These are phyloP conservation scores for Troglohyphantes excavatus DNA, from an alignment of 2,888 invertebrate genomes.

Conservation along the genomic window DNA sequence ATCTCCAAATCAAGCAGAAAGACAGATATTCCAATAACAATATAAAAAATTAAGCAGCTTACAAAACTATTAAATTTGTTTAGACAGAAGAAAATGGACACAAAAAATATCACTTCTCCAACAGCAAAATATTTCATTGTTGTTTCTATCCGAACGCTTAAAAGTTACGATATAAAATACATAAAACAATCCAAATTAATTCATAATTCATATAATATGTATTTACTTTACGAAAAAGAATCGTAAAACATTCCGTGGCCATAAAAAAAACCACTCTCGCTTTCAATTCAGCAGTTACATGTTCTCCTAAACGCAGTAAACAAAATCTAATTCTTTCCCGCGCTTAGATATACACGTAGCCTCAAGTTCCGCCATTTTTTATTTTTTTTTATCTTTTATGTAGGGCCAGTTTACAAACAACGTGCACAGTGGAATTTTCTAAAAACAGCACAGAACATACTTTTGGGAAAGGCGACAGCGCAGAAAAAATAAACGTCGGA, in stretches of 20 bases:
- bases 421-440: constrained; percentile 19
- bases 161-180: background rate
- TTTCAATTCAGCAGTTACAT: background rate
- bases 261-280: background rate
- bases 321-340: background rate
- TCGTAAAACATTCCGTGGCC: background rate
- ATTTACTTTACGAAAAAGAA: background rate
- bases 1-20: too few species aligned
- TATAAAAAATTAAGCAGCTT: too few species aligned
- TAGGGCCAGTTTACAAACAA: constrained; percentile 11
- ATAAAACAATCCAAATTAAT: background rate
- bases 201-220: background rate
- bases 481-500: constrained; percentile 26
- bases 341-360: background rate
- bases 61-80: too few species aligned
- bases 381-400: background rate
- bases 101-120: too few species aligned
- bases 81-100: too few species aligned
- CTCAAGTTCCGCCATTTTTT: background rate
- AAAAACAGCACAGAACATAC: background rate
- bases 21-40: too few species aligned
- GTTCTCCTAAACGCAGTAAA: background rate
- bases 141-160: background rate
- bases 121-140: too few species aligned
- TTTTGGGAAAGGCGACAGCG: background rate